A percentile compares a stretch with the other conserved stretches of the same genome.
Evolutionary conservation across 64 coral and sea anemone species (phyloP).

Genomic region (Platygyra sinensis): DNA sequence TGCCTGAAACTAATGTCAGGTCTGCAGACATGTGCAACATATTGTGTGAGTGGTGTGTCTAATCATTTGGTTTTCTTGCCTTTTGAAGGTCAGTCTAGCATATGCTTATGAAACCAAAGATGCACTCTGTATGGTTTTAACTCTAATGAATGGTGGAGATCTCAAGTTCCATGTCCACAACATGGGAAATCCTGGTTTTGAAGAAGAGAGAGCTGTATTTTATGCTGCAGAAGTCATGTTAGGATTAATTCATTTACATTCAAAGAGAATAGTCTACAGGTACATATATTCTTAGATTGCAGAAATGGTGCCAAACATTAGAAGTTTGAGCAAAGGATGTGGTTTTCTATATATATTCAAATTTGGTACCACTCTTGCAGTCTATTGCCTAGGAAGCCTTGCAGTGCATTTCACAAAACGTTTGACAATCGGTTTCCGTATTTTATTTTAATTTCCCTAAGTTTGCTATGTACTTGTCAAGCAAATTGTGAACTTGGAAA

Average conservation of each 20-base stretch:
- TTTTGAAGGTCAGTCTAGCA: slow-evolving; percentile 94
- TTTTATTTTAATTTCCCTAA: too few relatives aligned
- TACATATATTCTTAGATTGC: neutral
- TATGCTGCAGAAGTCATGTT: slow-evolving; percentile 95
- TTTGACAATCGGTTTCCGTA: too few relatives aligned
- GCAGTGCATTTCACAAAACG: too few relatives aligned
- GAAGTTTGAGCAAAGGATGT: neutral
- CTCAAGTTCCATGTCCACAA: slow-evolving; percentile 99
- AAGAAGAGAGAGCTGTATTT: slow-evolving; percentile 96
- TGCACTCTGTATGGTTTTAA: slow-evolving; percentile 97
- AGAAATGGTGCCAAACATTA: neutral
- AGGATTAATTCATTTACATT: slow-evolving; percentile 94
- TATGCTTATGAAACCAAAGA: slow-evolving; percentile 99
- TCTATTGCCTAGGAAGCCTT: too few relatives aligned
- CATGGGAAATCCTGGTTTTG: slow-evolving; percentile 99
- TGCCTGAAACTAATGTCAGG: too few relatives aligned
- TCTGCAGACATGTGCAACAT: too few relatives aligned
- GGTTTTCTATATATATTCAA: too few relatives aligned
- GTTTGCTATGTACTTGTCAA: too few relatives aligned
- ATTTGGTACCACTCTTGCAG: too few relatives aligned
- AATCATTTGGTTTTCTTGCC: neutral
- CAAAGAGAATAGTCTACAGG: slow-evolving; percentile 99
- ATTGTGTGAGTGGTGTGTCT: too few relatives aligned
- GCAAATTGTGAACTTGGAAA: too few relatives aligned
- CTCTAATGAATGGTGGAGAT: slow-evolving; percentile 99